Percentiles rank a stretch among this genome's conserved stretches.
Conservation (phyloP, 2,888 invertebrate species). For the Acanthosepion lycidas region DNA sequence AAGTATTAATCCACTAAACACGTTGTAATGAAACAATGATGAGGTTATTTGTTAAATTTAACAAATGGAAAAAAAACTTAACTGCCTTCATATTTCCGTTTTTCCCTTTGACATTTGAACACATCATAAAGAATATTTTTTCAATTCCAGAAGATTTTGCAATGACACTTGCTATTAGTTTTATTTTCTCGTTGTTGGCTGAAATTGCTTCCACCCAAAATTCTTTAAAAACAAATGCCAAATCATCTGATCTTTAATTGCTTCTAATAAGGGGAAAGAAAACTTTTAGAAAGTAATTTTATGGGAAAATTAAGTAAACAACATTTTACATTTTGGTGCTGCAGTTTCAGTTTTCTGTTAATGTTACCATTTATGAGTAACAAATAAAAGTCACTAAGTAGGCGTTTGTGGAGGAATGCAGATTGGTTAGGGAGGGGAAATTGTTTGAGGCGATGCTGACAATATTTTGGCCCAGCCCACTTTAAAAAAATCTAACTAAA, state of each 20-base stretch:
- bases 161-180: not conserved
- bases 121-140: not conserved
- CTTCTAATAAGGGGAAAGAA: not conserved
- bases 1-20: no score
- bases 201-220: not conserved
- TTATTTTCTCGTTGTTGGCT: not conserved
- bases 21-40: no score
- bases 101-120: not conserved
- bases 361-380: not conserved
- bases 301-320: not conserved
- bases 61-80: no score
- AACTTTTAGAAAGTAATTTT: not conserved
- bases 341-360: no score
- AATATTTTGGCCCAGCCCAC: no score
- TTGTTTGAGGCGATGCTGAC: no score
- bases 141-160: not conserved
- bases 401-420: no score
- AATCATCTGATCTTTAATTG: not conserved
- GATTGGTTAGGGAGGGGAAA: no score
- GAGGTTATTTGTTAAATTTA: no score
- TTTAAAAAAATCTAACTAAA: no score
- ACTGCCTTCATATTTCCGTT: no score
- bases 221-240: not conserved
- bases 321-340: not conserved
- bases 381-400: not conserved